Percentiles rank a stretch among this genome's conserved stretches.
phyloP scores from a whole-genome alignment of 92 coral and sea anemone genomes.

The Scolanthus callimorphus region DNA sequence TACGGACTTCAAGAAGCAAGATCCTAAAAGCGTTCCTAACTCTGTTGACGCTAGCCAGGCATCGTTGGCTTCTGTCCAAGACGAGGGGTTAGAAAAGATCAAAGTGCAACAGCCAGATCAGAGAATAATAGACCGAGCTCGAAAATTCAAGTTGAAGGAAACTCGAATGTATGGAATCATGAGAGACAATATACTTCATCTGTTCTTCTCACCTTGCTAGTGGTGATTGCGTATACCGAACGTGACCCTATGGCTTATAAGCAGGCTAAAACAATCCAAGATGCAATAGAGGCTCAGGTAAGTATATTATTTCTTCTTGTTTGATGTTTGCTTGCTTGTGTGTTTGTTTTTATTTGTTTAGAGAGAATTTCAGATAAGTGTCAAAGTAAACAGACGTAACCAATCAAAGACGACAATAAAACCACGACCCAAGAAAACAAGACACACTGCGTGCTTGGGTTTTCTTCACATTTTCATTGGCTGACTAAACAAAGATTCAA shows the following conservation, averaged over 20 bases:
- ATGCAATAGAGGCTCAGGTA: constrained; percentile 7
- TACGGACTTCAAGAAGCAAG: constrained; percentile 3
- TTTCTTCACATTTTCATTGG: too few species aligned
- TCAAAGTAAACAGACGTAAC: too few species aligned
- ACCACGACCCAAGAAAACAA: too few species aligned
- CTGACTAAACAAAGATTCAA: too few species aligned
- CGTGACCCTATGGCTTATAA: constrained; percentile 58
- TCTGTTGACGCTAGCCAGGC: neutral
- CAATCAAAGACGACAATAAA: too few species aligned
- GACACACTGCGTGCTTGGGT: too few species aligned
- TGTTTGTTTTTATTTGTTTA: neutral
- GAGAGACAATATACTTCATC: constrained; percentile 51
- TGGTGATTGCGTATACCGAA: constrained; percentile 52
- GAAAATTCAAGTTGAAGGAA: constrained; percentile 51
- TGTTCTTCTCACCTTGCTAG: constrained; percentile 41
- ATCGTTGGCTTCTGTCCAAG: neutral
- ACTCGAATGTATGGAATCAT: constrained; percentile 42
- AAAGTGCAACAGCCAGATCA: constrained; percentile 44
- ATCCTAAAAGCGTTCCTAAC: neutral
- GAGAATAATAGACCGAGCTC: constrained; percentile 43
- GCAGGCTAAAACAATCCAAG: constrained; percentile 25
- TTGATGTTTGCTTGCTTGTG: neutral
- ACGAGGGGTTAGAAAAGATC: neutral
- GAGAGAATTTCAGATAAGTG: too few species aligned
- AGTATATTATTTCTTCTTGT: neutral